Evolutionary conservation across 1,140 invertebrate genomes (phyloP).

Genomic region (Capitella teleta): DNA sequence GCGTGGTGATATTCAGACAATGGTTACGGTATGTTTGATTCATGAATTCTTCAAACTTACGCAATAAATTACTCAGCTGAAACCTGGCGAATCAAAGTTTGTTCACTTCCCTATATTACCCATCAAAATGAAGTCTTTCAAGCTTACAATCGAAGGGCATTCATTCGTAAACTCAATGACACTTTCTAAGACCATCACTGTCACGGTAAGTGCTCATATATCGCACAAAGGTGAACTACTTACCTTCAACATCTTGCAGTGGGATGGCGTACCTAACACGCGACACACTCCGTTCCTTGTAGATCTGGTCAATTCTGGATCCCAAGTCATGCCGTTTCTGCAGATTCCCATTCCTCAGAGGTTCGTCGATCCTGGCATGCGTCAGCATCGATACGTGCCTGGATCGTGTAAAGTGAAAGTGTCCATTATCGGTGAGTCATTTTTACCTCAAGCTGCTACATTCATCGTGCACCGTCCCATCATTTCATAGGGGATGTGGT

Average conservation of each 20-base stretch:
- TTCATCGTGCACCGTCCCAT: background rate
- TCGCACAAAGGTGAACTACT: too few species aligned
- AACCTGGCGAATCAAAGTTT: conserved; percentile 32
- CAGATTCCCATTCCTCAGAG: conserved; percentile 87
- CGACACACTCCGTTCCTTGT: conserved; percentile 81
- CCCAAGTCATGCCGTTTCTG: conserved; percentile 86
- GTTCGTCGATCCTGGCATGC: conserved; percentile 76
- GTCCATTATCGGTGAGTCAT: conserved; percentile 61
- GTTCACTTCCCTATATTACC: conserved; percentile 87
- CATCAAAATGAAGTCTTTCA: conserved; percentile 52
- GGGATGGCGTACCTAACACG: conserved; percentile 82
- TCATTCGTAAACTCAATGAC: conserved; percentile 72
- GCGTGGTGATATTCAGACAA: too few species aligned
- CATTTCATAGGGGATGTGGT: conserved; percentile 68
- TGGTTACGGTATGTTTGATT: too few species aligned
- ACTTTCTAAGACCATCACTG: conserved; percentile 57
- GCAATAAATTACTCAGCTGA: too few species aligned
- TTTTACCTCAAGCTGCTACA: background rate
- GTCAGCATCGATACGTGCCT: conserved; percentile 80
- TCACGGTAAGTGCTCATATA: conserved; percentile 51
- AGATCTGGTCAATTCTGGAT: conserved; percentile 82
- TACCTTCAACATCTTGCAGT: conserved; percentile 38
- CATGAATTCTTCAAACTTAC: too few species aligned
- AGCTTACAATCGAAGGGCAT: conserved; percentile 69
- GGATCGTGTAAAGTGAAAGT: conserved; percentile 78